These are phyloP conservation scores for Platichthys stellatus DNA, from an alignment of 2,113 vertebrate species.

Conservation along the genomic window DNA sequence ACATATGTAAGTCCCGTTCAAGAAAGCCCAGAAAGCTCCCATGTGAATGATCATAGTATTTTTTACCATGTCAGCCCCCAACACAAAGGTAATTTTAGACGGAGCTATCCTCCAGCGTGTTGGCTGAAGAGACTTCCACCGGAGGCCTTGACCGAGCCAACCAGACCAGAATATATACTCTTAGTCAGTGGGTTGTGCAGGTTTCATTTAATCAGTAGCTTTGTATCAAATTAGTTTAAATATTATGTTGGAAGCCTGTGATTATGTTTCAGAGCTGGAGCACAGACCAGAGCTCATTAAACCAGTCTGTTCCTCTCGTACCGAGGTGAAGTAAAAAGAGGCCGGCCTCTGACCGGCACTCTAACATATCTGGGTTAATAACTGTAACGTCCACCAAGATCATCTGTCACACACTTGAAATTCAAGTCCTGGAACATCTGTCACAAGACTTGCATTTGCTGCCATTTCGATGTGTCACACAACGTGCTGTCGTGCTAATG, in stretches of 20 bases:
- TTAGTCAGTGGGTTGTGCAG: slow-evolving; percentile 18
- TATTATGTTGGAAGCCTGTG: slow-evolving; percentile 38
- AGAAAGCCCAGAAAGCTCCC: slow-evolving; percentile 37
- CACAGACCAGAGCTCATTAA: slow-evolving; percentile 9
- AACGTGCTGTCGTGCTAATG: too few relatives aligned
- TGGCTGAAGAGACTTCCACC: slow-evolving; percentile 26
- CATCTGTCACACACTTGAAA: slow-evolving; percentile 45
- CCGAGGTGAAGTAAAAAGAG: slow-evolving; percentile 6
- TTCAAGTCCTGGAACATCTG: slow-evolving; percentile 47
- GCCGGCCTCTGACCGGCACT: background rate
- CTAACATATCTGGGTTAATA: slow-evolving; percentile 13
- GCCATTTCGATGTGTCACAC: slow-evolving; percentile 48
- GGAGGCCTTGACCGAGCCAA: slow-evolving; percentile 7
- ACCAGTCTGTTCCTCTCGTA: background rate
- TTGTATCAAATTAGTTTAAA: slow-evolving; percentile 49
- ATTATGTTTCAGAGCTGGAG: slow-evolving; percentile 27
- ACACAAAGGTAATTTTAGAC: slow-evolving; percentile 44
- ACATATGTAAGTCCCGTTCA: slow-evolving; percentile 33
- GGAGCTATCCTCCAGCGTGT: slow-evolving; percentile 25
- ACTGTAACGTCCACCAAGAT: slow-evolving; percentile 11
- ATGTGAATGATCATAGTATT: slow-evolving; percentile 52
- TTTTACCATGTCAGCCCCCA: slow-evolving; percentile 41
- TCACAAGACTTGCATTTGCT: slow-evolving; percentile 62
- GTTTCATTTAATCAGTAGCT: slow-evolving; percentile 44
- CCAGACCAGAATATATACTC: slow-evolving; percentile 1